phyloP scores from a whole-genome alignment of 2,888 invertebrate species.

The Steinernema scapterisci region DNA sequence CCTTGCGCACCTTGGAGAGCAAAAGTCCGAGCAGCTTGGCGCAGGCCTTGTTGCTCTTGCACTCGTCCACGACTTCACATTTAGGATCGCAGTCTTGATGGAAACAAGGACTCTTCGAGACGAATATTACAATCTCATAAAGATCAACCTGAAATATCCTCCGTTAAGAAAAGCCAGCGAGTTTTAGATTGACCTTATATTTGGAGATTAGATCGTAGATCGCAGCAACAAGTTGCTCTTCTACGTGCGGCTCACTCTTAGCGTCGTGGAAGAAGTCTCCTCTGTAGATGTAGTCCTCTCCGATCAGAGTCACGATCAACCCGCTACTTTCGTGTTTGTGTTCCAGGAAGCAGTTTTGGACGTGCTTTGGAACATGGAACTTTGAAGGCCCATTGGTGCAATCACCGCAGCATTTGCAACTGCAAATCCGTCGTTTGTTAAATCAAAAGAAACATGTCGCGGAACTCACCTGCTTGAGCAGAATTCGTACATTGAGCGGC shows the following conservation, averaged over 20 bases:
- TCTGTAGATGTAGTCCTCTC: constrained; percentile 67
- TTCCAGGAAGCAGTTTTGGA: constrained; percentile 67
- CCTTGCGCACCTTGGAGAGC: constrained; percentile 66
- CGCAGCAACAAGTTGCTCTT: constrained; percentile 66
- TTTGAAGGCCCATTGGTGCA: constrained; percentile 67
- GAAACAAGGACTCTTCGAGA: constrained; percentile 68
- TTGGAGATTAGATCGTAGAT: constrained; percentile 68
- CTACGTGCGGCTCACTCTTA: constrained; percentile 67
- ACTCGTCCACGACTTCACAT: constrained; percentile 68
- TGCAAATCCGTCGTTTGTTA: constrained; percentile 33
- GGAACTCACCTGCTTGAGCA: constrained; percentile 57
- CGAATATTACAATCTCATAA: constrained; percentile 67
- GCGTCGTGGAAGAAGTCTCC: constrained; percentile 67
- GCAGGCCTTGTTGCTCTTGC: constrained; percentile 66
- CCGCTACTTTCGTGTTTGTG: constrained; percentile 67
- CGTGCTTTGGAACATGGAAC: constrained; percentile 67
- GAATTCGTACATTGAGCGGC: constrained; percentile 66
- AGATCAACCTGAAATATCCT: constrained; percentile 58
- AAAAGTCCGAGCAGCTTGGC: constrained; percentile 66
- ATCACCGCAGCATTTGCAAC: constrained; percentile 67
- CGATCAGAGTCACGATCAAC: constrained; percentile 66
- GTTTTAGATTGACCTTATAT: constrained; percentile 53
- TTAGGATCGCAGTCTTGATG: constrained; percentile 68
- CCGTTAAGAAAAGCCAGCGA: background rate
- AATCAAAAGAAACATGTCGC: background rate